phyloP scores from a whole-genome alignment of 2,797 vertebrate genomes.

The Lerista edwardsae region DNA sequence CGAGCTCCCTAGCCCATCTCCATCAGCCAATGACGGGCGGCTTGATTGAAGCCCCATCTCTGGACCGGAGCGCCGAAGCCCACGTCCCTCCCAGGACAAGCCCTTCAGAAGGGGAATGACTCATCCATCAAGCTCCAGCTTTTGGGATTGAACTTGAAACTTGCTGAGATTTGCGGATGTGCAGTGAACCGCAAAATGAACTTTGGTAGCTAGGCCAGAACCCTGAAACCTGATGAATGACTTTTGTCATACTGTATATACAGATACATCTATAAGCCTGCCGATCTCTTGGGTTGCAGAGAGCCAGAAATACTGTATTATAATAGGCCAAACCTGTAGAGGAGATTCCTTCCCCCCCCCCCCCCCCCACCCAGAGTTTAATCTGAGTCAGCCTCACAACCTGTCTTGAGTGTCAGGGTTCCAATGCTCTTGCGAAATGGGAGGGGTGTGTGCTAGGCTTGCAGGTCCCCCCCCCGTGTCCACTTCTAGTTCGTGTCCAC shows the following conservation, averaged over 20 bases:
- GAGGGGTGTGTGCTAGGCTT: too few species aligned
- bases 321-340: not conserved
- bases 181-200: slow-evolving; percentile 25
- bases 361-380: not conserved
- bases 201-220: slow-evolving; percentile 16
- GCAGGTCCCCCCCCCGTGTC: not conserved
- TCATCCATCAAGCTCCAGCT: slow-evolving; percentile 10
- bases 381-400: not conserved
- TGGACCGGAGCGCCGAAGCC: not conserved
- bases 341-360: too few species aligned
- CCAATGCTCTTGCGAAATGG: not conserved
- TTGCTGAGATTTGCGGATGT: slow-evolving; percentile 38
- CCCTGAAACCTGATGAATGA: slow-evolving; percentile 20
- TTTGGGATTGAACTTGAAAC: slow-evolving; percentile 23
- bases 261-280: not conserved
- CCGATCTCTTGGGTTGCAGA: not conserved
- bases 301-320: not conserved
- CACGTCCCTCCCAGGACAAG: not conserved
- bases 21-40: not conserved
- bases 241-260: slow-evolving; percentile 28
- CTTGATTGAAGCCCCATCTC: not conserved
- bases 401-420: too few species aligned
- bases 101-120: not conserved
- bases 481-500: not conserved
- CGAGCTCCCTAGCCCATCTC: not conserved